Base-by-base conservation (phyloP, 2,888 invertebrate species). In the Drosophila flavopinicola region DNA sequence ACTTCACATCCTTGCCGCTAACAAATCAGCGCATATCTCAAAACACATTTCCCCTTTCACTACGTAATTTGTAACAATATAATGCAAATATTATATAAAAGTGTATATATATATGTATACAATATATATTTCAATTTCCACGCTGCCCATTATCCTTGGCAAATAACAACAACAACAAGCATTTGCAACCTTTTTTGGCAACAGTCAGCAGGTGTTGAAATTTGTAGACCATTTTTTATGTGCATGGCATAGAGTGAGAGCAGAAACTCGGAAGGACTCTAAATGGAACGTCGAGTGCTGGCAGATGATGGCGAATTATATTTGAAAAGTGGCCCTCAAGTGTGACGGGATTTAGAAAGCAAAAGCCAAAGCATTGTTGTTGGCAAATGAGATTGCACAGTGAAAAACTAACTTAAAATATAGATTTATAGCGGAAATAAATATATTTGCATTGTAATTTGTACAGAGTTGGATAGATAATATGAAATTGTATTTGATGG, bases 181-280 rank as follows among this genome's bases (percentile, higher is more conserved):
- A n/a, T 20, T 39, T 57, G 33, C 7, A 71, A 61, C 57, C 66
- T 70, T 71, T 51, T 65, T 47, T 53, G 60, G 56, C 66, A 60
- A 29, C 38, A 45, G 57, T 49, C 58, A 56, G 65, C 73, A 73
- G 73, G 74, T 73, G 73, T 30, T 41, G 54, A 73, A 73, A 73
- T 68, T 61, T 69, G 60, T 60, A 58, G 51, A 53, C 56, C 72
- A 73, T 73, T 72, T 72, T 60, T 67, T 68, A 67, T 52, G 35
- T 32, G 11, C 20, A 20, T 15, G n/a, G 25, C 44, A 44, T 44
- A 44, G 6, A 29, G 33, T 25, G 3, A 6, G 3, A 20, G 20
- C 20, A 4, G 20, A 20, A 20, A 20, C n/a, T n/a, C n/a, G 20
- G 20, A 20, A 30, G 52, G 20, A 17, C 35, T 45, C 49, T 47